Evolutionary conservation across 2,113 vertebrate genomes (phyloP).

Genomic region (Lycaon pictus): DNA sequence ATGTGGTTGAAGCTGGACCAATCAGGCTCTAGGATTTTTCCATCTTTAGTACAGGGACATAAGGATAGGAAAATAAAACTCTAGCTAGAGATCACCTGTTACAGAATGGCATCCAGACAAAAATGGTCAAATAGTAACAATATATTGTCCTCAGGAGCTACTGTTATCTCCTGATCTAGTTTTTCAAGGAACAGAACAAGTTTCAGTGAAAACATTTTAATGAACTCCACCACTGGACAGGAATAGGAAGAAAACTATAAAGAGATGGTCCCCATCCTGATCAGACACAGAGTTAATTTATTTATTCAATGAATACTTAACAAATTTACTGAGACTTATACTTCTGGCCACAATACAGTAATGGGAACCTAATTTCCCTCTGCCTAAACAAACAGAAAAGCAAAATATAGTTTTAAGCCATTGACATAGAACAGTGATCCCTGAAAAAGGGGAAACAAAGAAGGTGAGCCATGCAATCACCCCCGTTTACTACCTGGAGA

Average conservation of each 20-base stretch:
- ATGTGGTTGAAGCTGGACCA: not conserved
- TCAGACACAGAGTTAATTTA: conserved; percentile 22
- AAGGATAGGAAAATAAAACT: not conserved
- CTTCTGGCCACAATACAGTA: not conserved
- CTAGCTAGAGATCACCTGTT: not conserved
- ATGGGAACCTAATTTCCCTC: not conserved
- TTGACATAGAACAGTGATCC: not conserved
- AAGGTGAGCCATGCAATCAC: not conserved
- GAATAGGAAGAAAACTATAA: not conserved
- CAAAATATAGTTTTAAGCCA: not conserved
- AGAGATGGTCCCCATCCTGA: not conserved
- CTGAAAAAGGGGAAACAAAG: not conserved
- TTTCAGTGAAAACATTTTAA: conserved; percentile 56
- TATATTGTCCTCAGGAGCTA: not conserved
- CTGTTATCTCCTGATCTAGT: conserved; percentile 16
- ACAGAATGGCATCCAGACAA: not conserved
- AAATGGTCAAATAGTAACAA: not conserved
- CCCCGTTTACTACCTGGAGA: not conserved
- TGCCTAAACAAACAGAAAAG: not conserved
- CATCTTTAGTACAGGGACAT: not conserved
- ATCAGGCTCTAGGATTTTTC: not conserved
- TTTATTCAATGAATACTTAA: conserved; percentile 28
- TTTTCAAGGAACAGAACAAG: conserved; percentile 71
- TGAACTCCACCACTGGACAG: not conserved
- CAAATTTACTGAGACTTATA: not conserved